Evolutionary conservation across 2,888 invertebrate species (phyloP), one percentile per base, ranked within the genome.

Genomic region (Caenorhabditis sp.): DNA sequence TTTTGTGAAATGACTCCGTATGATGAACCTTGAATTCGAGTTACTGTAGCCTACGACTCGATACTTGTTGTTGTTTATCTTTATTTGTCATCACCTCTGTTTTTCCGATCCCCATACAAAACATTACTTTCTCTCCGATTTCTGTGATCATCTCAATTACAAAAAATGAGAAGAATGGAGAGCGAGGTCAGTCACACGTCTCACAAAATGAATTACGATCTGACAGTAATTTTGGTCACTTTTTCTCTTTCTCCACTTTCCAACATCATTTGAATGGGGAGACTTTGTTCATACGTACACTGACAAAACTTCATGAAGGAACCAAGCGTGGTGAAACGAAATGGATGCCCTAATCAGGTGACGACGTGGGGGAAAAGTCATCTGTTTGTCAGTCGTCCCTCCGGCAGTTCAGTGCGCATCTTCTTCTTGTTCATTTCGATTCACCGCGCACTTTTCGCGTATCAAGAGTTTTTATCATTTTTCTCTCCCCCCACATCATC

Each of bases 261-360:
- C 24, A 22, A 16, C 38, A 61, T 61, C 70, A 69, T 69, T 58
- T 58, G 68, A 66, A 77, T 72, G 49, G n/a, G n/a, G 47, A 72
- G 47, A 61, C 72, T 35, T 44, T 59, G 58, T 59, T 49, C 47
- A 47, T n/a, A 44, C 14, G 16, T 14, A 44, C 31, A 38, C 10
- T 10, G 10, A 38, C 56, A 41, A 41, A 54, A 28, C 22, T 49
- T 49, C 56, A 28, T 41, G 56, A 44, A 64, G 47, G 56, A 64
- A 75, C 54, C 44, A 31, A 56, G 38, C 49, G 19, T 19, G 68
- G 68, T 68, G 63, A 77, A 76, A 56, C 38, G 68, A 76, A 76
- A 76, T 38, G 68, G 77, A 77, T 77, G 69, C 77, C 70, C 47
- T 79, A 79, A 79, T 79, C 79, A 79, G 79, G 70, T 79, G 79